Conservation (phyloP, 1,140 invertebrate genomes). For the Branchinecta lynchi region DNA sequence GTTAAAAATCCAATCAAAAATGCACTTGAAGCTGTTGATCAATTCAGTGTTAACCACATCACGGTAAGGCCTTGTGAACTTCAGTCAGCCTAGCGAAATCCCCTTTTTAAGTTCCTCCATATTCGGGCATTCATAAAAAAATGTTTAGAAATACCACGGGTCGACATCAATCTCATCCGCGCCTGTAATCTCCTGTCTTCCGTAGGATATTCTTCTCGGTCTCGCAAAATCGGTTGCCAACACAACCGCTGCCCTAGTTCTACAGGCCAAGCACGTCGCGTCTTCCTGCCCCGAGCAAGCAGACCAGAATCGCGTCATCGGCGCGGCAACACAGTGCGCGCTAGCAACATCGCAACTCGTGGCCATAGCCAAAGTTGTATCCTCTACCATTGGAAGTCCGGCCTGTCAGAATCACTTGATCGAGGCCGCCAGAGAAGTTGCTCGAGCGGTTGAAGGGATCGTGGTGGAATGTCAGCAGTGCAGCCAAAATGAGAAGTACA, state of each 20-base stretch:
- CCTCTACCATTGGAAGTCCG: conserved; percentile 66
- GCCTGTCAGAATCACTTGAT: conserved; percentile 87
- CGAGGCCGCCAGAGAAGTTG: conserved; percentile 80
- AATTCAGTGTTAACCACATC: no score
- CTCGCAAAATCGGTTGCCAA: conserved; percentile 92
- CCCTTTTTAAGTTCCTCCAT: no score
- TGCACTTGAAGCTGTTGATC: no score
- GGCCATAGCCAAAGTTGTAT: conserved; percentile 87
- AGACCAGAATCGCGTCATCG: conserved; percentile 67
- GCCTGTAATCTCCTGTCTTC: conserved; percentile 24
- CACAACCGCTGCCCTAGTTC: conserved; percentile 81
- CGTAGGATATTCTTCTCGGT: conserved; percentile 58
- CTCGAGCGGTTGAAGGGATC: conserved; percentile 77
- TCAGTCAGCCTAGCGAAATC: no score
- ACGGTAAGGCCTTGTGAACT: no score
- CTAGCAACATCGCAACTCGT: conserved; percentile 93
- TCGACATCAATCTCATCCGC: conserved; percentile 19
- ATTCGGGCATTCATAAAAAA: no score
- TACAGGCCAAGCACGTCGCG: conserved; percentile 86
- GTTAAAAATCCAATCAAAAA: no score
- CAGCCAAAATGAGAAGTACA: conserved; percentile 44
- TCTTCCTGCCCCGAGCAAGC: conserved; percentile 53
- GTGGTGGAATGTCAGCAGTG: conserved; percentile 63
- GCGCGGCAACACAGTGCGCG: conserved; percentile 87
- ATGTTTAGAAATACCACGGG: conserved; percentile 17